Evolutionary conservation across 2,888 invertebrate species (phyloP).

Genomic region (Ormyrus rosae): DNA sequence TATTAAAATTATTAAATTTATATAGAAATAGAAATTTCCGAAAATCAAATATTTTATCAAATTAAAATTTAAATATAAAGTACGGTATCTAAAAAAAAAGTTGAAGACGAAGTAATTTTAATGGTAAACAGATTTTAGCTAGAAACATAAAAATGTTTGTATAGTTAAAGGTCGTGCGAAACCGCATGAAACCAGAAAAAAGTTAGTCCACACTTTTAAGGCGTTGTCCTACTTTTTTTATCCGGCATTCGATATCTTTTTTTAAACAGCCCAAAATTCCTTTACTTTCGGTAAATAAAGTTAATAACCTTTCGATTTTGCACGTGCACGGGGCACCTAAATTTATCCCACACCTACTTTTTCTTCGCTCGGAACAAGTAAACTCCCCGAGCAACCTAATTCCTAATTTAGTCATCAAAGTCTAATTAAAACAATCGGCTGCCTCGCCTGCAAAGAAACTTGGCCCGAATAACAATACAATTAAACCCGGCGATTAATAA

Average conservation of each 20-base stretch:
- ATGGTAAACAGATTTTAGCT: too few species aligned
- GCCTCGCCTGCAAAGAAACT: too few species aligned
- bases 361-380: too few species aligned
- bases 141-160: too few species aligned
- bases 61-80: too few species aligned
- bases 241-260: slow-evolving; percentile 11
- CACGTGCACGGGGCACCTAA: too few species aligned
- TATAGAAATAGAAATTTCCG: too few species aligned
- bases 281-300: background rate
- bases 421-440: too few species aligned
- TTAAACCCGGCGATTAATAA: background rate
- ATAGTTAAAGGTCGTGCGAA: slow-evolving; percentile 3
- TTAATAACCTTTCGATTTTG: slow-evolving; percentile 33
- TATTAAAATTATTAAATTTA: background rate
- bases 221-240: slow-evolving; percentile 12
- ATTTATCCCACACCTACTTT: too few species aligned
- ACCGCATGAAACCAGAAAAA: slow-evolving; percentile 23
- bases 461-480: too few species aligned
- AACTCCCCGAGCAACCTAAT: too few species aligned
- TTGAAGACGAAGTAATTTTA: background rate
- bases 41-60: background rate
- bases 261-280: slow-evolving; percentile 8
- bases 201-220: slow-evolving; percentile 15
- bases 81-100: background rate
- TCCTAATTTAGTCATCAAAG: too few species aligned